A percentile compares a stretch with the other conserved stretches of the same genome.
Evolutionary conservation across 2,797 vertebrate species (phyloP).

Genomic region (Sebastes vulpes): DNA sequence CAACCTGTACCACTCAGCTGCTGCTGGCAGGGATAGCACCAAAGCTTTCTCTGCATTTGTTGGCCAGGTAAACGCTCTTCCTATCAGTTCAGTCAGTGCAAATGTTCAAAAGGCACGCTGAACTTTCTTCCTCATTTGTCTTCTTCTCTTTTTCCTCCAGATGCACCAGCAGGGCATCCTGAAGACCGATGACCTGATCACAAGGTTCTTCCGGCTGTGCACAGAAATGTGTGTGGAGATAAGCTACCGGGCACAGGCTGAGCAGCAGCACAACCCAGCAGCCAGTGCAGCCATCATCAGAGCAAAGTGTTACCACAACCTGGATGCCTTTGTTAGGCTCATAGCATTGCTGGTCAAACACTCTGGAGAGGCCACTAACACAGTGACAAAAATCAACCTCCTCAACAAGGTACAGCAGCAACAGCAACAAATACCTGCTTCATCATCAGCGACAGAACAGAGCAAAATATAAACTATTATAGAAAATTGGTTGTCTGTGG

Average conservation of each 20-base stretch:
- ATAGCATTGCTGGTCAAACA: constrained; percentile 98
- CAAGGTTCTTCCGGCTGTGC: constrained; percentile 98
- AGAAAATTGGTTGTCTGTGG: not conserved
- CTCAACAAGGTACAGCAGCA: constrained; percentile 92
- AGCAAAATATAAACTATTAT: not conserved
- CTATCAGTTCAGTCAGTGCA: not conserved
- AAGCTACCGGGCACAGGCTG: constrained; percentile 97
- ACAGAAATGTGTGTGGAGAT: constrained; percentile 99
- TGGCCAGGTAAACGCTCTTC: constrained; percentile 90
- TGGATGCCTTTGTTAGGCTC: constrained; percentile 97
- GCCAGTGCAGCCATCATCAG: constrained; percentile 98
- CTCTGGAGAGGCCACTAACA: constrained; percentile 98
- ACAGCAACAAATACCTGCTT: not conserved
- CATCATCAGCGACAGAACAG: not conserved
- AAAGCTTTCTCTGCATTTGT: constrained; percentile 99
- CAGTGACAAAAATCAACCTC: constrained; percentile 98
- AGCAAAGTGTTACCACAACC: constrained; percentile 98
- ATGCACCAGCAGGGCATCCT: constrained; percentile 99
- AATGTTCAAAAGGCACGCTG: too few relatives aligned
- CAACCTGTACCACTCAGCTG: constrained; percentile 98
- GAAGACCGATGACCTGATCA: constrained; percentile 99
- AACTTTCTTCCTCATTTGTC: not conserved
- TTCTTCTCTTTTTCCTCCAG: constrained; percentile 66
- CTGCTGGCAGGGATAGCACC: constrained; percentile 98
- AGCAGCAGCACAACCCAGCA: constrained; percentile 98